Conservation (phyloP, 2,888 invertebrate species). For the Erpobdella octoculata region DNA sequence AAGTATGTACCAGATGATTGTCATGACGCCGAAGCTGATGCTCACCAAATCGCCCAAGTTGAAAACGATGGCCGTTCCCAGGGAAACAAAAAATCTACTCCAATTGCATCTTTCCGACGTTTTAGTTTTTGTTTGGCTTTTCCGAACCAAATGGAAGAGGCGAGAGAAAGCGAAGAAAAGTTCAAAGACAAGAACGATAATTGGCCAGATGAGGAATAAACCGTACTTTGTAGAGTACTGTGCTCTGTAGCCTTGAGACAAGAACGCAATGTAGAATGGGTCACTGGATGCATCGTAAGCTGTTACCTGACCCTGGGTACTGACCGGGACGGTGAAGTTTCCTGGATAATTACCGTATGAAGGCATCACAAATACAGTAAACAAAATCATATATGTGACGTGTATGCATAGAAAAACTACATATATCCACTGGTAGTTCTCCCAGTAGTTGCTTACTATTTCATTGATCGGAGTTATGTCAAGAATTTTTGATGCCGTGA, state of each 20-base stretch:
- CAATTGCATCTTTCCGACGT: neutral
- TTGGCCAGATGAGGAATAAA: conserved; percentile 37
- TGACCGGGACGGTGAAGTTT: neutral
- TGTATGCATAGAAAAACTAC: conserved; percentile 43
- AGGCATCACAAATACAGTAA: conserved; percentile 38
- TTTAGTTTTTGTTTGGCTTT: neutral
- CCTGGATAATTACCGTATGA: neutral
- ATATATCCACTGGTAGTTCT: conserved; percentile 44
- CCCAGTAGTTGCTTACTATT: conserved; percentile 44
- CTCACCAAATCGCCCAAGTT: conserved; percentile 31
- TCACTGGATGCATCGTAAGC: neutral
- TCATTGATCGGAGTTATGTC: conserved; percentile 44
- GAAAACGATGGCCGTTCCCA: conserved; percentile 36
- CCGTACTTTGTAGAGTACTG: conserved; percentile 11
- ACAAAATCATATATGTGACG: conserved; percentile 45
- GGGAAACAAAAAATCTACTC: neutral
- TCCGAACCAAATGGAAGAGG: neutral
- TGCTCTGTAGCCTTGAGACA: conserved; percentile 9
- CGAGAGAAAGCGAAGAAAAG: conserved; percentile 34
- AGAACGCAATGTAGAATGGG: neutral
- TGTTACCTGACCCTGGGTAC: neutral
- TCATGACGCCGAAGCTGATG: conserved; percentile 39
- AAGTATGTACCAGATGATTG: conserved; percentile 43
- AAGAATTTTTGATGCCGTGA: conserved; percentile 42
- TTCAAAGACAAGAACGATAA: conserved; percentile 33